These are phyloP conservation scores for Triops longicaudatus DNA, from an alignment of 1,140 invertebrate species.

Conservation along the genomic window DNA sequence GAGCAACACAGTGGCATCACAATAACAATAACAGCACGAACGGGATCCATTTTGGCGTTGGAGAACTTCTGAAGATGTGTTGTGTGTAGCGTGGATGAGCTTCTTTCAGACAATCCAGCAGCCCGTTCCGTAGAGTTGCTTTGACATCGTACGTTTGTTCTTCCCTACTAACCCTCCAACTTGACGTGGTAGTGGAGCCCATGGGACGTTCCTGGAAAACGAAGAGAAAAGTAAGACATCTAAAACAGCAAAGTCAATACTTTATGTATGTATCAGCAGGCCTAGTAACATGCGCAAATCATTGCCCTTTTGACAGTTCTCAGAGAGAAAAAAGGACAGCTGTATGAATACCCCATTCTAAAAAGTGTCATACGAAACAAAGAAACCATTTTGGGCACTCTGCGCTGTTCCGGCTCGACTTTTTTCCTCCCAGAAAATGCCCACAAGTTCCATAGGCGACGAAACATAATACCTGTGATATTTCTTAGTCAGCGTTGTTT, in stretches of 20 bases:
- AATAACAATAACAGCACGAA: slow-evolving; percentile 7
- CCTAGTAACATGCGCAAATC: neutral
- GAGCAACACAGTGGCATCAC: neutral
- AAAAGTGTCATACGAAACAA: too few species aligned
- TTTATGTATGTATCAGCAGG: slow-evolving; percentile 3
- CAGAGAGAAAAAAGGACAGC: neutral
- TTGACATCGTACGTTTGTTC: neutral
- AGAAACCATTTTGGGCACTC: too few species aligned
- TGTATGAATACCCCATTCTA: too few species aligned
- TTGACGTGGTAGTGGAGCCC: neutral
- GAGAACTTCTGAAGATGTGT: neutral
- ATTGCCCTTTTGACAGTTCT: neutral
- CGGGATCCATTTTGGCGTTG: neutral
- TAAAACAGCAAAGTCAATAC: neutral
- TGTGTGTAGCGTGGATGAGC: neutral
- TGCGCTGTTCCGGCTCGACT: too few species aligned
- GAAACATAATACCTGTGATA: too few species aligned
- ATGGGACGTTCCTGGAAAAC: neutral
- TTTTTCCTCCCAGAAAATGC: too few species aligned
- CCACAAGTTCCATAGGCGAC: too few species aligned
- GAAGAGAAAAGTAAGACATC: neutral
- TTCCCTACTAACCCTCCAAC: neutral
- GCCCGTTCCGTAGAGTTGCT: neutral
- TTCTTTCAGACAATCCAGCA: neutral
- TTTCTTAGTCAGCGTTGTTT: too few species aligned